A percentile compares a stretch with the other conserved stretches of the same genome.
Evolutionary conservation across 2,888 invertebrate genomes (phyloP).

Genomic region (Schizotus pectinicornis): DNA sequence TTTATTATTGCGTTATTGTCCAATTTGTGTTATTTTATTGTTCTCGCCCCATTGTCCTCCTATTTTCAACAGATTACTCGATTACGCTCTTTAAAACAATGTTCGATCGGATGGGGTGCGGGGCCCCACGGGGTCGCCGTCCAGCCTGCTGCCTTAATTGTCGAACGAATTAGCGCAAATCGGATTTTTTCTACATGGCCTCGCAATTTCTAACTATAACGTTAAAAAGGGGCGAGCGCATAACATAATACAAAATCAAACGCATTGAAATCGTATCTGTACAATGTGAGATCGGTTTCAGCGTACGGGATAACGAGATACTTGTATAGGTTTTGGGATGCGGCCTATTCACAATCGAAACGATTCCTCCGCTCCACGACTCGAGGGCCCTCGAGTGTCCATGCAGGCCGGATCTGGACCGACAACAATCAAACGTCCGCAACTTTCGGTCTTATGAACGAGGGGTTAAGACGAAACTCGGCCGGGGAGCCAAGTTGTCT

Average conservation of each 20-base stretch:
- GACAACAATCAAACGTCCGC: conserved; percentile 12
- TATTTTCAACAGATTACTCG: conserved; percentile 43
- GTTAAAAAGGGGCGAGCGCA: too few relatives aligned
- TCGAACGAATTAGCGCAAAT: too few relatives aligned
- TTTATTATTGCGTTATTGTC: conserved; percentile 46
- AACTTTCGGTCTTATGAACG: conserved; percentile 5
- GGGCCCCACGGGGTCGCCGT: background rate
- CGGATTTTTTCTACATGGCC: too few relatives aligned
- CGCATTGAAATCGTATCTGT: conserved; percentile 23
- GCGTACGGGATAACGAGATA: conserved; percentile 51
- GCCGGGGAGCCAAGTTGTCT: too few relatives aligned
- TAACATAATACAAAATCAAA: conserved; percentile 6
- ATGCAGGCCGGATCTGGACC: conserved; percentile 37
- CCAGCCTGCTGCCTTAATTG: too few relatives aligned
- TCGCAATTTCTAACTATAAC: too few relatives aligned
- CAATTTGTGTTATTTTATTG: conserved; percentile 52
- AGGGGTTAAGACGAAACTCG: background rate
- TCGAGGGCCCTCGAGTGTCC: conserved; percentile 46
- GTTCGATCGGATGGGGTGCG: conserved; percentile 6
- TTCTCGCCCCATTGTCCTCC: conserved; percentile 49
- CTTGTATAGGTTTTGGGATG: conserved; percentile 52
- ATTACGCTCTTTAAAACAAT: conserved; percentile 47
- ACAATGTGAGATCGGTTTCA: conserved; percentile 38
- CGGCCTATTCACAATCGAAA: conserved; percentile 45
- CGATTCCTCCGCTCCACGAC: conserved; percentile 43